A percentile compares a stretch with the other conserved stretches of the same genome.
These are phyloP conservation scores for Uropsilus gracilis DNA, from an alignment of 2,113 vertebrate genomes.

Conservation along the genomic window DNA sequence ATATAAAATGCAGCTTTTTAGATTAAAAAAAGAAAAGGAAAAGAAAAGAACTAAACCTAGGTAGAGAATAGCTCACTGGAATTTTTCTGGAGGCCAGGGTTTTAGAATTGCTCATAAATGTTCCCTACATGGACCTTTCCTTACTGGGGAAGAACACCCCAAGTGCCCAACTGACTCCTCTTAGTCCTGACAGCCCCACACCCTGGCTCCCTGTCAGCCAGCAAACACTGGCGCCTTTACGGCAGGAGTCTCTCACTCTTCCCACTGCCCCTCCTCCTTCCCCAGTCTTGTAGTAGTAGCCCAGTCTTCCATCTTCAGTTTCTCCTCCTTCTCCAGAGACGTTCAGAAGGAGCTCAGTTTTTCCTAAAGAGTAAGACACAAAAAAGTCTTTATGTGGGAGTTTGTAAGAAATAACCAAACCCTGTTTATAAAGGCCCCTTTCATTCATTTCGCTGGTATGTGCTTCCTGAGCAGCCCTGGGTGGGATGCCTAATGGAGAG, in stretches of 20 bases:
- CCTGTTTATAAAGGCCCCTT: slow-evolving; percentile 69
- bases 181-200: neutral
- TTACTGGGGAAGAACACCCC: neutral
- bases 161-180: neutral
- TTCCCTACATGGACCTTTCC: too few relatives aligned
- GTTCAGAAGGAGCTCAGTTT: slow-evolving; percentile 60
- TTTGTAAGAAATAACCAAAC: slow-evolving; percentile 65
- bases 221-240: neutral
- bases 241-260: neutral
- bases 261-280: neutral
- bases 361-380: slow-evolving; percentile 72
- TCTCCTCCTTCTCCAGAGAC: slow-evolving; percentile 26
- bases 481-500: neutral
- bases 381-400: slow-evolving; percentile 71
- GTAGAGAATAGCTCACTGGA: neutral
- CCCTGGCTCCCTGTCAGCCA: neutral
- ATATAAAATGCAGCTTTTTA: neutral
- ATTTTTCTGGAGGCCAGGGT: neutral
- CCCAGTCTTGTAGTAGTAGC: rapidly evolving
- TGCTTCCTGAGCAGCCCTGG: slow-evolving; percentile 60
- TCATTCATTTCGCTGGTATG: slow-evolving; percentile 57
- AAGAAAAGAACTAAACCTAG: neutral
- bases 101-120: neutral
- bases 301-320: neutral
- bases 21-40: neutral